A percentile compares a stretch with the other conserved stretches of the same genome.
These are phyloP conservation scores for Buathra laborator DNA, from an alignment of 2,888 invertebrate species.

Conservation along the genomic window DNA sequence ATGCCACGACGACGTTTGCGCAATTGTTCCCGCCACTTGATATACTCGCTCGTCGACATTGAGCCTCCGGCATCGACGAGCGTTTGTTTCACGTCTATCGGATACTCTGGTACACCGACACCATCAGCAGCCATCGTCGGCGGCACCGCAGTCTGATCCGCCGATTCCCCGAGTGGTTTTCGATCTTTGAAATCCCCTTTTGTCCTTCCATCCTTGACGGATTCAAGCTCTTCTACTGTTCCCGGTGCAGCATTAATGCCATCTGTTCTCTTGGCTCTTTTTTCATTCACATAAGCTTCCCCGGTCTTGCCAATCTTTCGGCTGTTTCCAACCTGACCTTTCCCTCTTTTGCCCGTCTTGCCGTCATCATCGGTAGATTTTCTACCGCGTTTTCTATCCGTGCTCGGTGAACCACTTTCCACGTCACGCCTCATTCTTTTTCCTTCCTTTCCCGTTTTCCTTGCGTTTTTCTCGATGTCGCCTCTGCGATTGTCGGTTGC, in stretches of 20 bases:
- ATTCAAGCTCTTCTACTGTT: constrained; percentile 6
- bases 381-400: constrained; percentile 9
- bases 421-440: neutral
- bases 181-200: constrained; percentile 23
- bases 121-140: constrained; percentile 4
- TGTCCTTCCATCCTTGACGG: neutral
- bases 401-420: neutral
- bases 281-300: neutral
- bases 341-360: neutral
- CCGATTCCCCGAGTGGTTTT: constrained; percentile 29
- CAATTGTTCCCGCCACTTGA: constrained; percentile 40
- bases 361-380: neutral
- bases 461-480: neutral
- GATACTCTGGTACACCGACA: neutral
- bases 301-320: constrained; percentile 9
- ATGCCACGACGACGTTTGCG: constrained; percentile 50
- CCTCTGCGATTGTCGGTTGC: neutral
- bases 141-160: constrained; percentile 20
- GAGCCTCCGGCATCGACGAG: constrained; percentile 21
- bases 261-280: constrained; percentile 12
- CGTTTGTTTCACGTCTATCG: neutral
- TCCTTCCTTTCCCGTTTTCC: neutral
- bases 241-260: constrained; percentile 1
- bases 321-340: neutral
- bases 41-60: constrained; percentile 35